These are phyloP conservation scores for Diplogasteroides magnus DNA, from an alignment of 1,140 invertebrate genomes.

Conservation along the genomic window DNA sequence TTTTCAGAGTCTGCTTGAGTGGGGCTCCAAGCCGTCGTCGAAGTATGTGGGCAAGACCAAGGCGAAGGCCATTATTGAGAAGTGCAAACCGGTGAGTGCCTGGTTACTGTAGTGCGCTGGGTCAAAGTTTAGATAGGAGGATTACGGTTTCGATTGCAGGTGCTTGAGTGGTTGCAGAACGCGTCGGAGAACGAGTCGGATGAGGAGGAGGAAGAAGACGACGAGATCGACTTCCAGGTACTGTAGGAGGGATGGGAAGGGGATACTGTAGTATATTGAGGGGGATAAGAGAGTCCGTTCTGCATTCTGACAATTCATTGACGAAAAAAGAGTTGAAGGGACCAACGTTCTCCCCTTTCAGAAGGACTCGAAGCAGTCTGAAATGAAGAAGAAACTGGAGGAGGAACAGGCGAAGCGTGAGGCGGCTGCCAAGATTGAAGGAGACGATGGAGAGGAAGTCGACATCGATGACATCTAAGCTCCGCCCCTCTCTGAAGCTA, in stretches of 20 bases:
- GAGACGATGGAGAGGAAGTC: conserved; percentile 42
- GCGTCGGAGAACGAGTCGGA: conserved; percentile 77
- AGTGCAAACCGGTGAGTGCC: conserved; percentile 84
- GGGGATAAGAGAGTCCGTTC: conserved; percentile 1
- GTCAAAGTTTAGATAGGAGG: too few relatives aligned
- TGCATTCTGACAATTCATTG: background rate
- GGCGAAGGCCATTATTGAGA: conserved; percentile 81
- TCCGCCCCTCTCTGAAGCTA: background rate
- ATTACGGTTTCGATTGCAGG: too few relatives aligned
- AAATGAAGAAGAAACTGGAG: conserved; percentile 6
- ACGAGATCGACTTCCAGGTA: conserved; percentile 46
- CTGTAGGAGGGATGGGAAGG: conserved; percentile 16
- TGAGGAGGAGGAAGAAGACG: conserved; percentile 54
- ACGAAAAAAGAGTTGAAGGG: background rate
- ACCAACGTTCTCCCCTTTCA: conserved; percentile 16
- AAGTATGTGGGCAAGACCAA: conserved; percentile 88
- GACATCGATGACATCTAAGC: conserved; percentile 48
- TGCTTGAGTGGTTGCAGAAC: too few relatives aligned
- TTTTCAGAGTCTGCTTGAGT: background rate
- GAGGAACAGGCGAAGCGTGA: conserved; percentile 11
- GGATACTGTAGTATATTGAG: too few relatives aligned
- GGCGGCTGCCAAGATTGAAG: background rate
- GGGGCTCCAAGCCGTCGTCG: conserved; percentile 63
- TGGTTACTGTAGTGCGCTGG: too few relatives aligned
- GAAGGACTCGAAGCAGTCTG: conserved; percentile 10